Conservation (phyloP, 2,113 vertebrate species). For the Conger conger region DNA sequence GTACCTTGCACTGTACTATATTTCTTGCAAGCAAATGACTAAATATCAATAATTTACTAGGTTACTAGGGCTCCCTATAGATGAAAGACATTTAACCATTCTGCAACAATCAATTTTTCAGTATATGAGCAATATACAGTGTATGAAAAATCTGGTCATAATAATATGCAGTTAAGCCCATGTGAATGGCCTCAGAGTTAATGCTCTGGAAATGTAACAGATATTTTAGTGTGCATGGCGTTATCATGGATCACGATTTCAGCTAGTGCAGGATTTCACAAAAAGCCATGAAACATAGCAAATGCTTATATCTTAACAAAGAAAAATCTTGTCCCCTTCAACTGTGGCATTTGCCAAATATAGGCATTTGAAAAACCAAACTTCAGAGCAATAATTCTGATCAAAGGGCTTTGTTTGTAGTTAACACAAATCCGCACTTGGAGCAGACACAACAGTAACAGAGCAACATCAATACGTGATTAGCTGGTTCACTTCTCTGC, state of each 20-base stretch:
- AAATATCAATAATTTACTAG: neutral
- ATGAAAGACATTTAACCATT: slow-evolving; percentile 16
- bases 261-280: neutral
- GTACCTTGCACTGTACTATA: neutral
- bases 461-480: slow-evolving; percentile 17
- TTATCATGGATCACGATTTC: slow-evolving; percentile 1
- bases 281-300: neutral
- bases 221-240: neutral
- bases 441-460: slow-evolving; percentile 12
- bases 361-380: neutral
- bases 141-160: neutral
- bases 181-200: neutral
- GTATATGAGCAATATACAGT: neutral
- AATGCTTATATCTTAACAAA: neutral
- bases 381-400: neutral
- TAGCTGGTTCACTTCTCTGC: slow-evolving; percentile 19
- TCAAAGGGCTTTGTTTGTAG: slow-evolving; percentile 13
- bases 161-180: neutral
- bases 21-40: neutral
- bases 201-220: slow-evolving; percentile 3
- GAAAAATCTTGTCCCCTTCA: neutral
- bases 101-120: neutral
- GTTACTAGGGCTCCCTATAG: neutral
- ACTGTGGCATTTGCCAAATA: neutral
- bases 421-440: slow-evolving; percentile 20